phyloP scores from a whole-genome alignment of 1,140 invertebrate species.

The Hycleus cichorii region DNA sequence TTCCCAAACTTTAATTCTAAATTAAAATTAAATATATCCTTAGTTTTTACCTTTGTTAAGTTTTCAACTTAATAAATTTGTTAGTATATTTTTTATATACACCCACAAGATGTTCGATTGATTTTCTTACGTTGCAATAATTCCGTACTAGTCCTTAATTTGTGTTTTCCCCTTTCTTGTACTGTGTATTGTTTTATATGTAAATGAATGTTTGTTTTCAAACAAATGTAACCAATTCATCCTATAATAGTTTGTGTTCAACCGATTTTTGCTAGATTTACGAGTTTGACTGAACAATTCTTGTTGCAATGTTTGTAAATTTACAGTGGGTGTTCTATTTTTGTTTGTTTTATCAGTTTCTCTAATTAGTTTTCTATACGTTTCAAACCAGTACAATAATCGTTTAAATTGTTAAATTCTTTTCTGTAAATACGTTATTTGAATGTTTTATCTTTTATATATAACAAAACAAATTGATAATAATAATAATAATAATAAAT shows the following conservation, averaged over 20 bases:
- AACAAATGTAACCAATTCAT: neutral
- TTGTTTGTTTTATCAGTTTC: neutral
- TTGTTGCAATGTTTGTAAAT: slow-evolving; percentile 15
- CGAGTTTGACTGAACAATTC: slow-evolving; percentile 15
- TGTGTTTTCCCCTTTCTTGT: no score
- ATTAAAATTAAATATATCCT: slow-evolving; percentile 5
- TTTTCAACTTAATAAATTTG: neutral
- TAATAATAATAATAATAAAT: no score
- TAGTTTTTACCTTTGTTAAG: neutral
- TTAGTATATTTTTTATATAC: neutral
- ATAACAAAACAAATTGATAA: slow-evolving; percentile 1
- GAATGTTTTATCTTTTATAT: slow-evolving; percentile 28
- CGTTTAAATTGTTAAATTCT: slow-evolving; percentile 26
- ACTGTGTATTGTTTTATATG: no score
- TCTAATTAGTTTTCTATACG: no score
- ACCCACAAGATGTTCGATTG: neutral
- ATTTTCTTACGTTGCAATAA: slow-evolving; percentile 24
- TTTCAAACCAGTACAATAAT: slow-evolving; percentile 27
- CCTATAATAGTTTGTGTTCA: neutral
- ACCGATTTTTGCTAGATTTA: neutral
- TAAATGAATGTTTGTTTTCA: neutral
- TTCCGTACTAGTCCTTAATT: slow-evolving; percentile 26
- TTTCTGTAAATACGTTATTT: slow-evolving; percentile 32
- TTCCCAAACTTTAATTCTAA: slow-evolving; percentile 18
- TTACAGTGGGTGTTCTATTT: slow-evolving; percentile 22